phyloP scores from a whole-genome alignment of 1,140 invertebrate species.

The Adelges cooleyi region DNA sequence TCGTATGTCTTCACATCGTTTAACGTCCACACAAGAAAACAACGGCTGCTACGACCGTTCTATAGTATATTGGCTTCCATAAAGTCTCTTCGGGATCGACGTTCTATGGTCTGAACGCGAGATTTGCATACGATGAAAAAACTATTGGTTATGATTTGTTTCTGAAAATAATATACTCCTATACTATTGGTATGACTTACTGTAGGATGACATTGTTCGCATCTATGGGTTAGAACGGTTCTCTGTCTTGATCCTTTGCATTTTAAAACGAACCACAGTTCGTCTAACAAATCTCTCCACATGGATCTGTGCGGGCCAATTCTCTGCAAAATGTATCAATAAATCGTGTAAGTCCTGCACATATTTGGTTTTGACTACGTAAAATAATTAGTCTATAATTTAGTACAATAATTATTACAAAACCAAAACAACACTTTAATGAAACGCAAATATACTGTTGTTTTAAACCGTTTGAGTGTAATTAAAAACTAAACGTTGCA shows the following conservation, averaged over 20 bases:
- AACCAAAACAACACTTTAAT: too few relatives aligned
- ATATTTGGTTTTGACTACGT: too few relatives aligned
- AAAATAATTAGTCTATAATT: too few relatives aligned
- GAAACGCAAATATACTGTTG: too few relatives aligned
- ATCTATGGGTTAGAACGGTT: slow-evolving; percentile 50
- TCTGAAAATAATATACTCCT: slow-evolving; percentile 34
- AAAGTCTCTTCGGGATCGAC: slow-evolving; percentile 7
- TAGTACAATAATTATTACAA: too few relatives aligned
- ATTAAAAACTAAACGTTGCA: too few relatives aligned
- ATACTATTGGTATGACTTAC: slow-evolving; percentile 34
- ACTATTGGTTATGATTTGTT: too few relatives aligned
- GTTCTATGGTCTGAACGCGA: not conserved
- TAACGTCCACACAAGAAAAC: too few relatives aligned
- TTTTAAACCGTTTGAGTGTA: too few relatives aligned
- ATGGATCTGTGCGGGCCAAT: slow-evolving; percentile 53
- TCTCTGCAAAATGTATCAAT: not conserved
- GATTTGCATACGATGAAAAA: not conserved
- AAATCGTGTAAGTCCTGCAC: too few relatives aligned
- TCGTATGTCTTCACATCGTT: too few relatives aligned
- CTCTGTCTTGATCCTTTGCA: slow-evolving; percentile 56
- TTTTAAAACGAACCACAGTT: slow-evolving; percentile 61
- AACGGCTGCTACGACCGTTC: too few relatives aligned
- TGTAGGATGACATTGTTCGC: slow-evolving; percentile 53
- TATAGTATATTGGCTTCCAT: slow-evolving; percentile 1
- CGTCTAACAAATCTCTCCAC: slow-evolving; percentile 69